A percentile compares a stretch with the other conserved stretches of the same genome.
phyloP scores from a whole-genome alignment of 1,140 invertebrate species.

The Sitobion miscanthi region DNA sequence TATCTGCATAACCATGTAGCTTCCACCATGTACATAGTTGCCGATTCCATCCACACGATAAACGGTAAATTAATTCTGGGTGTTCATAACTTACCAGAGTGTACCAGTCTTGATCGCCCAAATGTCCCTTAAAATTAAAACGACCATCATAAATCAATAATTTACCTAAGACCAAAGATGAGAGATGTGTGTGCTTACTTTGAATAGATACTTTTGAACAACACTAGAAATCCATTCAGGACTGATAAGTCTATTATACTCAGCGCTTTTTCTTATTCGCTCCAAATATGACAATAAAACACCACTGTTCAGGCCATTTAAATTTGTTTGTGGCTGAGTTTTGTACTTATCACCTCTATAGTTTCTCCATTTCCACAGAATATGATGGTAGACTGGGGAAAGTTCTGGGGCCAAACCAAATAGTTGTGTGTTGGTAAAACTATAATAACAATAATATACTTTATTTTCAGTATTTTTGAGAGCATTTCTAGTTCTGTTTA shows the following conservation, averaged over 20 bases:
- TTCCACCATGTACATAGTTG: constrained; percentile 87
- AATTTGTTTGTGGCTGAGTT: constrained; percentile 66
- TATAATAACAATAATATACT: constrained; percentile 60
- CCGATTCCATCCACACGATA: constrained; percentile 84
- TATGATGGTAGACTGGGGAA: constrained; percentile 82
- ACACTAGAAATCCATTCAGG: constrained; percentile 44
- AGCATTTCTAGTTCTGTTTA: constrained; percentile 63
- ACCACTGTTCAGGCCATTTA: constrained; percentile 83
- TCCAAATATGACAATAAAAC: constrained; percentile 78
- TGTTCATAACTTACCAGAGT: constrained; percentile 77
- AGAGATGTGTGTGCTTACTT: constrained; percentile 16
- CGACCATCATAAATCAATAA: neutral
- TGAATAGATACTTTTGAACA: constrained; percentile 56
- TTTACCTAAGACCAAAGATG: neutral
- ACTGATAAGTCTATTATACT: constrained; percentile 57
- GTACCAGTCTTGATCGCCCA: constrained; percentile 90
- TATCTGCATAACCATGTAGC: constrained; percentile 76
- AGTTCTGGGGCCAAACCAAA: constrained; percentile 80
- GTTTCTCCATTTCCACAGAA: constrained; percentile 73
- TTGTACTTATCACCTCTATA: constrained; percentile 69
- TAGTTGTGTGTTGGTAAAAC: constrained; percentile 67
- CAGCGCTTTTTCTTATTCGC: constrained; percentile 69
- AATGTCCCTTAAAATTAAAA: constrained; percentile 71
- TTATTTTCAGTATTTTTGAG: neutral
- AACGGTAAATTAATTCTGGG: constrained; percentile 75